Conservation (phyloP, 2,113 vertebrate genomes). For the Osmerus mordax region DNA sequence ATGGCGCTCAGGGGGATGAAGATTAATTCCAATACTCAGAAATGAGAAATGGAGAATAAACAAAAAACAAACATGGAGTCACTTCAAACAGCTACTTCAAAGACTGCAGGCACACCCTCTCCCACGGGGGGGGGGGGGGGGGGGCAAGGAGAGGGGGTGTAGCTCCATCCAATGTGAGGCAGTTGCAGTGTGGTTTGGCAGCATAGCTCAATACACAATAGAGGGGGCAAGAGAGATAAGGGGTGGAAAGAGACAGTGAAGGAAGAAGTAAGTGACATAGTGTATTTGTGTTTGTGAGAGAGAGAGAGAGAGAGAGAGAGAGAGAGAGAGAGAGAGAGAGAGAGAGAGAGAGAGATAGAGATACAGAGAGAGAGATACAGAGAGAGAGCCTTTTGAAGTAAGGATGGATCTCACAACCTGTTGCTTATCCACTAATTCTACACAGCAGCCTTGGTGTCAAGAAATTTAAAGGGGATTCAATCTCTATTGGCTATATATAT, state of each 20-base stretch:
- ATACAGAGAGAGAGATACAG: neutral
- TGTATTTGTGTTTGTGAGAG: conserved; percentile 2
- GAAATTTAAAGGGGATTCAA: too few relatives aligned
- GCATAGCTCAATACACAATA: neutral
- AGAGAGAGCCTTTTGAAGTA: too few relatives aligned
- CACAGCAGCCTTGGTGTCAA: too few relatives aligned
- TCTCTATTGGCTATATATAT: too few relatives aligned
- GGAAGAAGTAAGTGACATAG: neutral
- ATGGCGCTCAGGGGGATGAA: neutral
- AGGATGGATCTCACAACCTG: neutral
- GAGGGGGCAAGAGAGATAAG: neutral
- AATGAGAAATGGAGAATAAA: neutral
- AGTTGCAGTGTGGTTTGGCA: neutral
- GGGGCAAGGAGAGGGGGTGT: neutral
- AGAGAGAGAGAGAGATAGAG: neutral
- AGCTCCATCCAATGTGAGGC: too few relatives aligned
- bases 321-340: too few relatives aligned
- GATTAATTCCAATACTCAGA: neutral
- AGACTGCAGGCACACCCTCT: neutral
- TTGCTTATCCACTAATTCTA: neutral
- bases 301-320: neutral
- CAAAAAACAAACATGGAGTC: neutral
- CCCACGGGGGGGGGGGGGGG: neutral
- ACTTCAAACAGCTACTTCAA: neutral
- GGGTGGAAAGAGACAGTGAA: neutral